Conservation (phyloP, 2,113 vertebrate species). For the Raja brachyura region DNA sequence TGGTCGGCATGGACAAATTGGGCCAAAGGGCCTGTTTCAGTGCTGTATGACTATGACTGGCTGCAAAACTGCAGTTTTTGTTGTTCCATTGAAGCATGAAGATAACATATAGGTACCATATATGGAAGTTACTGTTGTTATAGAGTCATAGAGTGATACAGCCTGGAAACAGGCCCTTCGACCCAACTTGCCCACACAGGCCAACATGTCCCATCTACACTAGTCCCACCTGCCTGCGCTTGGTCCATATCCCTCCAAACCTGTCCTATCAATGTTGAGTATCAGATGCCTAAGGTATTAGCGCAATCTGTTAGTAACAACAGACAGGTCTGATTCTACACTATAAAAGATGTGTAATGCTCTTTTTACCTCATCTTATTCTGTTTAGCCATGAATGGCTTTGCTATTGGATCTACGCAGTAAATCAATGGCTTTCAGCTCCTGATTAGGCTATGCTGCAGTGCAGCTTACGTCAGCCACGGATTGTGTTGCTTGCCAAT, state of each 20-base stretch:
- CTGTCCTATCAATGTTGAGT: too few relatives aligned
- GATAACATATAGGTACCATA: background rate
- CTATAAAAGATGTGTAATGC: background rate
- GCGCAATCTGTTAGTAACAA: background rate
- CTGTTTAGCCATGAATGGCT: background rate
- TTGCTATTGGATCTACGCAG: background rate
- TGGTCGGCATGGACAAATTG: too few relatives aligned
- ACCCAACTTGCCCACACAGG: too few relatives aligned
- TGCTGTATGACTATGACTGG: background rate
- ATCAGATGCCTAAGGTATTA: background rate
- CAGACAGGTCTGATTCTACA: background rate
- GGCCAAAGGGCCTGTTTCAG: too few relatives aligned
- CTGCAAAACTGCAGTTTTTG: background rate
- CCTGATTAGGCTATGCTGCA: background rate
- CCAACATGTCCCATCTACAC: too few relatives aligned
- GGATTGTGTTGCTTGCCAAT: background rate
- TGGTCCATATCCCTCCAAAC: too few relatives aligned
- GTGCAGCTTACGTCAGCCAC: background rate
- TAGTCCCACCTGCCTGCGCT: too few relatives aligned
- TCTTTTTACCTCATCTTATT: background rate
- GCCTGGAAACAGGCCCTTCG: too few relatives aligned
- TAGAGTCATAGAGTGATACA: too few relatives aligned
- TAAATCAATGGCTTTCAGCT: slow-evolving; percentile 15
- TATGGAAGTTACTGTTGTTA: background rate
- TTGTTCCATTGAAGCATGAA: background rate